Conservation (phyloP, 2,113 vertebrate species). For the Thomomys bottae region DNA sequence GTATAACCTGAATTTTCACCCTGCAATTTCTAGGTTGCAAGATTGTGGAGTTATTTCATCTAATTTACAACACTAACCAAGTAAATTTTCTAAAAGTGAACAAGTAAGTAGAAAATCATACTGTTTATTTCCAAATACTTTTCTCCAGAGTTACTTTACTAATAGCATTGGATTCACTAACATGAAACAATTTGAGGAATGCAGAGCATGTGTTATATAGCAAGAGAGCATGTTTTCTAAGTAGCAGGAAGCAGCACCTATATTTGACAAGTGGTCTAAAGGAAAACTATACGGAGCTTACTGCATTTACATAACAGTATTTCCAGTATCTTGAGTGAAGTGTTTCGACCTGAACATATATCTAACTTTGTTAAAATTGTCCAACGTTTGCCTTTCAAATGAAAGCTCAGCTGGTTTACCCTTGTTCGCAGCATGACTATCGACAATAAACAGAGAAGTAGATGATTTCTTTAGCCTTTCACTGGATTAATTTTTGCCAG, state of each 20-base stretch:
- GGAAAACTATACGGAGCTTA: not conserved
- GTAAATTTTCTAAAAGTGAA: not conserved
- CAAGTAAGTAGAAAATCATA: too few species aligned
- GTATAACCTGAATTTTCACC: not conserved
- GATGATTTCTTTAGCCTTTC: constrained; percentile 26
- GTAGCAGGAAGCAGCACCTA: not conserved
- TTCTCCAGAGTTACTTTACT: not conserved
- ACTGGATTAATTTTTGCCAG: constrained; percentile 17
- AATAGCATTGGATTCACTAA: not conserved
- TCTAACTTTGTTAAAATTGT: constrained; percentile 45
- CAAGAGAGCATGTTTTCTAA: not conserved
- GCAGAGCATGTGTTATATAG: not conserved
- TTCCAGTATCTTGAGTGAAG: constrained; percentile 38
- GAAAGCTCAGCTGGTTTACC: constrained; percentile 50
- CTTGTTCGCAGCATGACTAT: constrained; percentile 34
- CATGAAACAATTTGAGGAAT: not conserved
- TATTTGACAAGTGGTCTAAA: not conserved
- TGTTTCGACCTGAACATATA: not conserved
- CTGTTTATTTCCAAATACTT: too few species aligned
- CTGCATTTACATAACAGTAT: not conserved
- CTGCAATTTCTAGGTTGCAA: not conserved
- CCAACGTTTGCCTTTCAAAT: constrained; percentile 49
- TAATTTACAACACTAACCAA: not conserved
- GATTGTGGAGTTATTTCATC: not conserved
- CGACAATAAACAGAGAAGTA: constrained; percentile 23